Conservation (phyloP, 2,113 vertebrate species). For the Synchiropus splendidus region DNA sequence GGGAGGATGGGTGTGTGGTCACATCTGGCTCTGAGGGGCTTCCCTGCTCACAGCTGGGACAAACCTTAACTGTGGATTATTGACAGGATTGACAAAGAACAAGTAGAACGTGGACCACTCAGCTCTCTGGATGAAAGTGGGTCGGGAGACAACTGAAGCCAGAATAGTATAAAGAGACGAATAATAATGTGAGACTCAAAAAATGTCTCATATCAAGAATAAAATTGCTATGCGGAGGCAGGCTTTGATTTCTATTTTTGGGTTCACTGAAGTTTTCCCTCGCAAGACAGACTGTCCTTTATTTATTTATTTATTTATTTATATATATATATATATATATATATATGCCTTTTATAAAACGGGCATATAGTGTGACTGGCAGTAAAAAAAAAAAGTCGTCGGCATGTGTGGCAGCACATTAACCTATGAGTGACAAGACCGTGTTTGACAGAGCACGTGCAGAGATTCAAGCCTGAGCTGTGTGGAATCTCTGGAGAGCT, state of each 20-base stretch:
- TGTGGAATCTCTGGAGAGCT: slow-evolving; percentile 32
- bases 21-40: slow-evolving; percentile 34
- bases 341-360: no score
- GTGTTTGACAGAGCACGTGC: slow-evolving; percentile 34
- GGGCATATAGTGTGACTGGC: background rate
- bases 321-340: no score
- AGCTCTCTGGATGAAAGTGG: slow-evolving; percentile 5
- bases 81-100: slow-evolving; percentile 13
- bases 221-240: no score
- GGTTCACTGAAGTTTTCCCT: background rate
- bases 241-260: background rate
- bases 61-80: slow-evolving; percentile 43
- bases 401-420: slow-evolving; percentile 21
- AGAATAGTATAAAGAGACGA: background rate
- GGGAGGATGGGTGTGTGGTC: no score
- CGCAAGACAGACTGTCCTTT: background rate
- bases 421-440: slow-evolving; percentile 23
- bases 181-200: no score
- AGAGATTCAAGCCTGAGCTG: slow-evolving; percentile 23
- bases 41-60: slow-evolving; percentile 42
- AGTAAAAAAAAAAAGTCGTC: background rate
- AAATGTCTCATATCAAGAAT: no score
- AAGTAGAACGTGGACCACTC: background rate
- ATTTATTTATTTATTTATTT: no score
- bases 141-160: slow-evolving; percentile 1